These are phyloP conservation scores for Streptopelia turtur DNA, from an alignment of 2,797 vertebrate genomes.

Conservation along the genomic window DNA sequence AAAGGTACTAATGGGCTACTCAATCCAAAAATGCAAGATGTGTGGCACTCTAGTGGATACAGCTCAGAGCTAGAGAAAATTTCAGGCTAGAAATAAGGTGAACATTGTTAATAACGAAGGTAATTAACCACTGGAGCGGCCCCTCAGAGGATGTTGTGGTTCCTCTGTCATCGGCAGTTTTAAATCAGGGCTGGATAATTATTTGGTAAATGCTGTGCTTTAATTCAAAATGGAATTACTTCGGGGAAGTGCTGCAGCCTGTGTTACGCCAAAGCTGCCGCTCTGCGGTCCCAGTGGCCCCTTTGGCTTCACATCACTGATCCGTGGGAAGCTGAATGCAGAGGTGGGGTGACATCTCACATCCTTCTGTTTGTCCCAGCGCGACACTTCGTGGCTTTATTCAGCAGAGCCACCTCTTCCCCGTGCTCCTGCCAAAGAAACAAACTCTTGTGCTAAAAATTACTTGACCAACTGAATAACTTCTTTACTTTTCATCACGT, in stretches of 20 bases:
- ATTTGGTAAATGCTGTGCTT: neutral
- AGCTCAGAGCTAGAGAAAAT: neutral
- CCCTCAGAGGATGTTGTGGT: neutral
- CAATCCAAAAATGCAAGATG: neutral
- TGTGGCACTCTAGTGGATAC: neutral
- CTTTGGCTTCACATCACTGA: neutral
- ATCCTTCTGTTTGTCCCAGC: neutral
- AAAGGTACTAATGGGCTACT: neutral
- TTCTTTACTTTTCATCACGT: neutral
- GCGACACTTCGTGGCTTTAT: neutral
- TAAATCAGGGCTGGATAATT: neutral
- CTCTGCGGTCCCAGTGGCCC: fast-evolving
- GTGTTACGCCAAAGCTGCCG: neutral
- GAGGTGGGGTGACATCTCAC: neutral
- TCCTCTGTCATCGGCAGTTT: neutral
- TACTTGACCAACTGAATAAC: neutral
- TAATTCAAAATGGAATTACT: neutral
- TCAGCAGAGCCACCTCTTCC: neutral
- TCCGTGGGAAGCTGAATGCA: neutral
- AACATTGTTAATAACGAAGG: neutral
- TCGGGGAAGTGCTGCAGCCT: neutral
- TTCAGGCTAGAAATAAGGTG: neutral
- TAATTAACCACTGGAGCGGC: conserved; percentile 6
- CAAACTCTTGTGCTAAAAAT: neutral
- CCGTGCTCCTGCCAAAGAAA: neutral